These are phyloP conservation scores for Drosophila kokeensis DNA, from an alignment of 2,888 invertebrate species.

Conservation along the genomic window DNA sequence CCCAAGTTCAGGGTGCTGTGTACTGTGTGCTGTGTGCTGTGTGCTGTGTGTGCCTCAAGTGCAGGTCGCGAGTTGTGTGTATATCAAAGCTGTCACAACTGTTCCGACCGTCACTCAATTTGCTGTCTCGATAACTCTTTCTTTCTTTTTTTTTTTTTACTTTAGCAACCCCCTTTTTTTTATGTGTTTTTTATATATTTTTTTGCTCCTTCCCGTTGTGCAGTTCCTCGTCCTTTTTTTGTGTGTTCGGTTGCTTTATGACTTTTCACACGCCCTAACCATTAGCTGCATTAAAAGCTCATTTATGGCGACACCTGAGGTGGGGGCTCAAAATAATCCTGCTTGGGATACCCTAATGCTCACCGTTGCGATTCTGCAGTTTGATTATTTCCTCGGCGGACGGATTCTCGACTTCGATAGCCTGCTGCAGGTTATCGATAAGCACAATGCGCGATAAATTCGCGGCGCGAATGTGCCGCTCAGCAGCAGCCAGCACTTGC, in stretches of 20 bases:
- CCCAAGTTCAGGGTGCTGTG: constrained; percentile 16
- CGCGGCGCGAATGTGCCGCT: constrained; percentile 87
- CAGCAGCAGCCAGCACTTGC: constrained; percentile 88
- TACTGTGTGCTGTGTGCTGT: neutral
- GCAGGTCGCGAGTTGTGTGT: constrained; percentile 4
- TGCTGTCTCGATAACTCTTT: constrained; percentile 41
- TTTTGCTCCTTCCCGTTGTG: neutral
- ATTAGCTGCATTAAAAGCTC: constrained; percentile 72
- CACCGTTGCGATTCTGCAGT: constrained; percentile 90
- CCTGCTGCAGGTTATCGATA: constrained; percentile 91
- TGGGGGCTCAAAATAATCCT: neutral
- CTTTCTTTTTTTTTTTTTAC: constrained; percentile 25
- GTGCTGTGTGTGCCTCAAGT: constrained; percentile 19
- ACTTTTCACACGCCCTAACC: constrained; percentile 71
- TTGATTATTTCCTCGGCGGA: constrained; percentile 88
- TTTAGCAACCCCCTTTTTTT: constrained; percentile 12
- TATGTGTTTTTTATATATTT: neutral
- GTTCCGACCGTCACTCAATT: constrained; percentile 38
- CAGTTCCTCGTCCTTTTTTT: constrained; percentile 3
- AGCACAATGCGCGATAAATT: constrained; percentile 89
- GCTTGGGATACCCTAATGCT: constrained; percentile 55
- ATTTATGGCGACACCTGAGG: constrained; percentile 69
- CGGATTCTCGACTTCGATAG: constrained; percentile 93
- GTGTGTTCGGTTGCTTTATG: constrained; percentile 68
- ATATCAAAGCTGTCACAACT: constrained; percentile 54